A percentile compares a stretch with the other conserved stretches of the same genome.
Evolutionary conservation across 2,888 invertebrate species (phyloP).

Genomic region (Elmis aenea): DNA sequence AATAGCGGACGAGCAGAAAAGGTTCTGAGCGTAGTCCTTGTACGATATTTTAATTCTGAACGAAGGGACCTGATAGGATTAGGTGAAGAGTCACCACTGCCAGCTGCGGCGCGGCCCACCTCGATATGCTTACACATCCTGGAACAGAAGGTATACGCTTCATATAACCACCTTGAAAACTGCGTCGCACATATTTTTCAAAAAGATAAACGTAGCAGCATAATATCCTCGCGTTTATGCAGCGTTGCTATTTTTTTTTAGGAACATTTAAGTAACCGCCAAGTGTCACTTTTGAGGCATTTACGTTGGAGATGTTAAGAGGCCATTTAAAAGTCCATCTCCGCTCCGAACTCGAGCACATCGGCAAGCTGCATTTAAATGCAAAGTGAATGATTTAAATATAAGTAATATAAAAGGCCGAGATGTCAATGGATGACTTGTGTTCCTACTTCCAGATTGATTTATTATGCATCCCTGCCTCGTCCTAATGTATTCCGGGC

Average conservation of each 20-base stretch:
- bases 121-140: constrained; percentile 44
- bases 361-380: constrained; percentile 42
- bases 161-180: no score
- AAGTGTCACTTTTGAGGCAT: constrained; percentile 33
- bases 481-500: constrained; percentile 15
- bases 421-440: constrained; percentile 27
- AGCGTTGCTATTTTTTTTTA: constrained; percentile 12
- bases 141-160: constrained; percentile 40
- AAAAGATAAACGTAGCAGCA: no score
- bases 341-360: constrained; percentile 38
- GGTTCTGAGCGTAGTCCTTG: constrained; percentile 20
- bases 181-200: no score
- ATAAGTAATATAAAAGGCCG: constrained; percentile 39
- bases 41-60: constrained; percentile 34
- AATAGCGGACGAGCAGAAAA: constrained; percentile 15
- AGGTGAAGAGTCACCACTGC: constrained; percentile 43
- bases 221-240: no score
- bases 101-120: constrained; percentile 42
- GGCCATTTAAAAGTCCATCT: constrained; percentile 45
- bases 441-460: constrained; percentile 29
- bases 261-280: constrained; percentile 22
- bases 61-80: constrained; percentile 38
- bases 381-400: constrained; percentile 42
- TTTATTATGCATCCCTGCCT: constrained; percentile 28
- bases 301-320: constrained; percentile 35